Conservation (phyloP, 2,113 vertebrate species). For the Vanacampus margaritifer region DNA sequence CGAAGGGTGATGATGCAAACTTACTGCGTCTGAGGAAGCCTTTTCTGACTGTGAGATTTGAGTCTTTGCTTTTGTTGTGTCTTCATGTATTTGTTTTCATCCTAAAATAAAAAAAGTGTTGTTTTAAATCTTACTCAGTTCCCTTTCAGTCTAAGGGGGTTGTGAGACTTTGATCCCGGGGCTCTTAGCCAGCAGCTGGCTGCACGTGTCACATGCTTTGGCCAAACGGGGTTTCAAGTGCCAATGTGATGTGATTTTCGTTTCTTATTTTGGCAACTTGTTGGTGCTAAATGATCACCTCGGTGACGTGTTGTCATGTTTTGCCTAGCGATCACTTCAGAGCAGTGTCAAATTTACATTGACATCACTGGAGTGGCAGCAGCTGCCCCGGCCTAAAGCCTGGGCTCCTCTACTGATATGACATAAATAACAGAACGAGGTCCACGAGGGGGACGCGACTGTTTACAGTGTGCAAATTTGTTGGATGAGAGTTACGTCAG, state of each 20-base stretch:
- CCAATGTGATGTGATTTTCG: conserved; percentile 3
- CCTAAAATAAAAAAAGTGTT: background rate
- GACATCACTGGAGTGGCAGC: conserved; percentile 36
- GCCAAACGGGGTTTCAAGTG: background rate
- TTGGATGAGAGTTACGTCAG: background rate
- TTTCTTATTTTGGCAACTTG: conserved; percentile 12
- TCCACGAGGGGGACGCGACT: conserved; percentile 1
- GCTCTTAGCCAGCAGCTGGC: conserved; percentile 39
- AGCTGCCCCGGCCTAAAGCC: conserved; percentile 28
- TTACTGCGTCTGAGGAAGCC: background rate
- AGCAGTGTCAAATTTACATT: conserved; percentile 22
- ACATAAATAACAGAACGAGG: conserved; percentile 30
- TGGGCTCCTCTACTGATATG: conserved; percentile 10
- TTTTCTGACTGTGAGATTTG: conserved; percentile 12
- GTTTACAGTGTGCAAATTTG: conserved; percentile 2
- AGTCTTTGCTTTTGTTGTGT: conserved; percentile 9
- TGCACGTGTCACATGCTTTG: conserved; percentile 8
- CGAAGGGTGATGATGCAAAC: conserved; percentile 15
- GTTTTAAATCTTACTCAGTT: conserved; percentile 14
- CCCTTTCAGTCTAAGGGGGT: conserved; percentile 3
- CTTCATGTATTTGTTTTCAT: conserved; percentile 12
- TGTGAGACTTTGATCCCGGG: conserved; percentile 29
- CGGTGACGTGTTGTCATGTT: conserved; percentile 9
- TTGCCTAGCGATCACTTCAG: conserved; percentile 32
- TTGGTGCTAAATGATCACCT: conserved; percentile 35